phyloP scores from a whole-genome alignment of 2,113 vertebrate species.

The Eubucco bourcierii region DNA sequence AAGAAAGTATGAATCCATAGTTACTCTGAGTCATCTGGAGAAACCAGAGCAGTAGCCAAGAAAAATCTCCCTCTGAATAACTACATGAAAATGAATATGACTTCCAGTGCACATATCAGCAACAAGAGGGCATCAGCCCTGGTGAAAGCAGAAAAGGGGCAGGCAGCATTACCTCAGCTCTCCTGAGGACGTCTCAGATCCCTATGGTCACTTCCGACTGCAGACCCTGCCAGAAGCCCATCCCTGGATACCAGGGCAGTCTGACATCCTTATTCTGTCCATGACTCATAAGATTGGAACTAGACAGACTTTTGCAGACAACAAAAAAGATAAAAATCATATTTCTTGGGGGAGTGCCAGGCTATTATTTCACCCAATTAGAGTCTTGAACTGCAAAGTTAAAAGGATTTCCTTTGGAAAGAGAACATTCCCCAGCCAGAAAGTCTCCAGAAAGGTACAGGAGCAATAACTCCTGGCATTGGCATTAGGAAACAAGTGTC shows the following conservation, averaged over 20 bases:
- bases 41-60: constrained; percentile 16
- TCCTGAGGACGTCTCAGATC: background rate
- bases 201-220: accelerated
- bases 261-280: background rate
- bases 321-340: constrained; percentile 68
- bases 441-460: constrained; percentile 60
- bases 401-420: constrained; percentile 77
- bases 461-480: constrained; percentile 55
- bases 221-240: background rate
- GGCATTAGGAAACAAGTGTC: background rate
- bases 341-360: constrained; percentile 55
- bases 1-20: constrained; percentile 19
- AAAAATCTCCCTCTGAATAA: background rate
- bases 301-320: constrained; percentile 44
- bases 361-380: constrained; percentile 52
- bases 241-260: background rate
- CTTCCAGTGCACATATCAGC: accelerated
- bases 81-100: background rate
- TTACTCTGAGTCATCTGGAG: constrained; percentile 44
- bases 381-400: constrained; percentile 67
- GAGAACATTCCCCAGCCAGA: constrained; percentile 66
- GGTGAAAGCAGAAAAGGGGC: background rate
- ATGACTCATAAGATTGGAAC: constrained; percentile 17
- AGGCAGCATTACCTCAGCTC: background rate
- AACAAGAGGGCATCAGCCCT: background rate